Percentiles rank a stretch among this genome's conserved stretches.
These are phyloP conservation scores for Agraylea sexmaculata DNA, from an alignment of 1,140 invertebrate genomes.

Conservation along the genomic window DNA sequence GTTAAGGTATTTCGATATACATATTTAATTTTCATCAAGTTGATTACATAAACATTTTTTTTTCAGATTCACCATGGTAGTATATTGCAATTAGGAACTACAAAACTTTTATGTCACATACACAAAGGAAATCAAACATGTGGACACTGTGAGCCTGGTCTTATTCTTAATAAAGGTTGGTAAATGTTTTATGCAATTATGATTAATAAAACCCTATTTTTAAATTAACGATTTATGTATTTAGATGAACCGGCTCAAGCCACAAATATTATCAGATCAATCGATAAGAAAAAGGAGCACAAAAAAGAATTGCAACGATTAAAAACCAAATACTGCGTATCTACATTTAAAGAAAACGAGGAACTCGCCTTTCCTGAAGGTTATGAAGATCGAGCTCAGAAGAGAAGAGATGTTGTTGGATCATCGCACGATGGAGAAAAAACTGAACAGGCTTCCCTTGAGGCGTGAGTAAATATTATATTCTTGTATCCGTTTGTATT, in stretches of 20 bases:
- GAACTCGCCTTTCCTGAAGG: slow-evolving; percentile 19
- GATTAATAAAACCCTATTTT: no score
- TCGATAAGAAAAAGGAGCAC: slow-evolving; percentile 39
- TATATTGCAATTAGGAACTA: slow-evolving; percentile 52
- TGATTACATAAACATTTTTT: neutral
- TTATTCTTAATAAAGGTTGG: slow-evolving; percentile 25
- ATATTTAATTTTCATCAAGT: neutral
- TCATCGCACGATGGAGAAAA: slow-evolving; percentile 74
- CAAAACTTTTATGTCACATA: slow-evolving; percentile 73
- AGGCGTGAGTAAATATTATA: slow-evolving; percentile 43
- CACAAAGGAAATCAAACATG: slow-evolving; percentile 78
- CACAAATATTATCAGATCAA: slow-evolving; percentile 8
- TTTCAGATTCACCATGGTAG: slow-evolving; percentile 55
- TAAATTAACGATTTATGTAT: no score
- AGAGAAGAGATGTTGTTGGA: slow-evolving; percentile 60
- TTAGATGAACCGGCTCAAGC: no score
- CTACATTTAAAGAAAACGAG: slow-evolving; percentile 40
- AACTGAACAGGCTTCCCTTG: slow-evolving; percentile 63
- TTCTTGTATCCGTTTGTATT: neutral
- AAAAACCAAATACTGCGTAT: slow-evolving; percentile 71
- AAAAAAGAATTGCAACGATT: slow-evolving; percentile 64
- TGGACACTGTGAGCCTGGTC: slow-evolving; percentile 78
- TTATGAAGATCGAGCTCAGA: slow-evolving; percentile 71
- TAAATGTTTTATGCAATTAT: neutral
- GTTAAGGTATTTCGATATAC: slow-evolving; percentile 32